Base-by-base conservation (phyloP, 1,140 invertebrate species). In the Drosophila novamexicana region DNA sequence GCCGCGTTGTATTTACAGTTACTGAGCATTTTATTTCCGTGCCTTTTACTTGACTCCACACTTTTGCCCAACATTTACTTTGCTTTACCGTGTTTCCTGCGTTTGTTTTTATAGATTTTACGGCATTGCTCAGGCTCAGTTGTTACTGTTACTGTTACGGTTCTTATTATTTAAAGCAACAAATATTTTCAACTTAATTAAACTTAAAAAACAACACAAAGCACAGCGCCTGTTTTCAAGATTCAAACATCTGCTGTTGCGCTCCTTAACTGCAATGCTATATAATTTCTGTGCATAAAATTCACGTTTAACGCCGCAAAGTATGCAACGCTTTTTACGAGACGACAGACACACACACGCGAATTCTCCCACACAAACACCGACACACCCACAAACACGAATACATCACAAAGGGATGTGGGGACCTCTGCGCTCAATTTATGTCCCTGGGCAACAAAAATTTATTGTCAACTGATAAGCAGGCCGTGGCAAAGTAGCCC, bases 151-250 rank as follows among this genome's bases (percentile, higher is more conserved):
- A 10, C 36, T 59, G 49, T 44, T 66, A 42, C 34, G 37, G 59
- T 54, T 88, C 63, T 88, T 88, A 71, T 83, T 88, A 88, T 88
- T 89, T 82, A 88, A 88, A 80, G 84, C 79, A 83, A 73, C 76
- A 89, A 88, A 88, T 88, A 88, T 88, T 88, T 88, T 88, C 83
- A 83, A 72, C 83, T 88, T 88, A 88, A 88, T 88, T 88, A 88
- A 88, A 88, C 83, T 88, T 88, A 89, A 89, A 77, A 81, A 44
- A 42, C 34, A 36, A 12, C 6, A 37, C 34, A 56, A 49, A 47
- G 8, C 77, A 85, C 61, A 59, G 49, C 65, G 4, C 59, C 58
- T 34, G 54, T 36, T 49, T 62, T 56, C 40, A 32, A 70, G 80
- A 83, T 79, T 71, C 62, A 42, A 66, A 52, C 75, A 75, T 34